These are phyloP conservation scores for Actinopyga echinites DNA, from an alignment of 53 echinoderm and acorn worm species.

Conservation along the genomic window DNA sequence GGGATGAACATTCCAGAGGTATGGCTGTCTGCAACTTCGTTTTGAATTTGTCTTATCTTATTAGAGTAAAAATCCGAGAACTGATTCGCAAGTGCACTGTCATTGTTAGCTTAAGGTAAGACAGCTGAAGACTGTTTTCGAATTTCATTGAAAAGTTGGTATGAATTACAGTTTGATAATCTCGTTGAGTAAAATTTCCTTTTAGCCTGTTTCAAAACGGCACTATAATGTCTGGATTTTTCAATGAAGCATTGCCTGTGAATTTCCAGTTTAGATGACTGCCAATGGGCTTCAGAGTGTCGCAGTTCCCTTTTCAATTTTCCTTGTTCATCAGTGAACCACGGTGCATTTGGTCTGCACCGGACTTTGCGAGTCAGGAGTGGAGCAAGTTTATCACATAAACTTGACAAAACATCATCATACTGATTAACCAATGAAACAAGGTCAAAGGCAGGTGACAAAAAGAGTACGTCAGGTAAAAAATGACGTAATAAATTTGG, in stretches of 20 bases:
- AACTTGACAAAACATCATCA: background rate
- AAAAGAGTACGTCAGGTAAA: no score
- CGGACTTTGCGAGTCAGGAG: no score
- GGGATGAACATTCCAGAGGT: background rate
- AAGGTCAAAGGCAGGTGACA: background rate
- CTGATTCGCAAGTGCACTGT: constrained; percentile 20
- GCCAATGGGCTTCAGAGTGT: background rate
- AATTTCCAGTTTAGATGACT: background rate
- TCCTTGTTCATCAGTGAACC: constrained; percentile 14
- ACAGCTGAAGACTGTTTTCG: background rate
- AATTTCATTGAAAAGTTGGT: constrained; percentile 24
- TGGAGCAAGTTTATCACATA: constrained; percentile 14
- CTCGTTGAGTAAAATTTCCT: background rate
- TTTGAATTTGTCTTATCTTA: background rate
- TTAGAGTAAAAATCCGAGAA: constrained; percentile 1
- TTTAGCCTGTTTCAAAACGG: constrained; percentile 5
- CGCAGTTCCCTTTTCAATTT: background rate
- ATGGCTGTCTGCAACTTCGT: background rate
- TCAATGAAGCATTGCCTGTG: background rate
- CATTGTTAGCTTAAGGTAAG: background rate
- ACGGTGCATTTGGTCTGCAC: constrained; percentile 7
- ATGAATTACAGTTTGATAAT: background rate
- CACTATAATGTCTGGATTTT: constrained; percentile 24
- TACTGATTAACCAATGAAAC: background rate
- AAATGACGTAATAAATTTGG: no score